These are phyloP conservation scores for Plebejus anna DNA, from an alignment of 2,888 invertebrate genomes.

Conservation along the genomic window DNA sequence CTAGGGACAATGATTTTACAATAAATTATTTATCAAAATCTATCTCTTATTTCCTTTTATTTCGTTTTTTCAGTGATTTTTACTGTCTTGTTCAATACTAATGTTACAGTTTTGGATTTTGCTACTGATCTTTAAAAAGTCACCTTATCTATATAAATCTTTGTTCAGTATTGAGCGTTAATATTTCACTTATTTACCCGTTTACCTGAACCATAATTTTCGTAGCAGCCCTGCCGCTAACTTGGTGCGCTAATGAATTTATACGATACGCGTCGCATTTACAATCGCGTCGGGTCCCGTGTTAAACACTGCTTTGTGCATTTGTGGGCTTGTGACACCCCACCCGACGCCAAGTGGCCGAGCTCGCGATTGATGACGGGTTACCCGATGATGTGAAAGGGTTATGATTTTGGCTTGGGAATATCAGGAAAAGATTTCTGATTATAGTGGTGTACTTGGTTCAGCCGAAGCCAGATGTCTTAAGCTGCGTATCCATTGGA, in stretches of 20 bases:
- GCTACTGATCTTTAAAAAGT: too few relatives aligned
- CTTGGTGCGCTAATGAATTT: conserved; percentile 52
- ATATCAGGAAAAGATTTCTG: too few relatives aligned
- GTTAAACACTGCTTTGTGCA: conserved; percentile 37
- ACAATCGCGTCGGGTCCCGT: conserved; percentile 40
- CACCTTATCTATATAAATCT: not conserved
- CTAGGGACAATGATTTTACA: too few relatives aligned
- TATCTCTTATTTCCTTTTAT: too few relatives aligned
- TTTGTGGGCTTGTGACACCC: conserved; percentile 33
- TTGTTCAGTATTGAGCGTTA: not conserved
- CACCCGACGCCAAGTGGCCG: conserved; percentile 5
- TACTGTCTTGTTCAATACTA: too few relatives aligned
- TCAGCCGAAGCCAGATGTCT: too few relatives aligned
- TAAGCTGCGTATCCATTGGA: too few relatives aligned
- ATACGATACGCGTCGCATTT: conserved; percentile 49
- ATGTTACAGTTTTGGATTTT: too few relatives aligned
- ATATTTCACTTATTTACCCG: not conserved
- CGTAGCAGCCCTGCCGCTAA: conserved; percentile 29
- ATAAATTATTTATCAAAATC: too few relatives aligned
- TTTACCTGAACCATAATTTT: not conserved
- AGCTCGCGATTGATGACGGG: not conserved
- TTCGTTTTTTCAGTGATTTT: too few relatives aligned
- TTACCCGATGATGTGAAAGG: not conserved
- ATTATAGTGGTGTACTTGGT: too few relatives aligned
- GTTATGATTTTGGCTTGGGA: not conserved